phyloP scores from a whole-genome alignment of 2,113 vertebrate species.

The Gallinago jamesoni region DNA sequence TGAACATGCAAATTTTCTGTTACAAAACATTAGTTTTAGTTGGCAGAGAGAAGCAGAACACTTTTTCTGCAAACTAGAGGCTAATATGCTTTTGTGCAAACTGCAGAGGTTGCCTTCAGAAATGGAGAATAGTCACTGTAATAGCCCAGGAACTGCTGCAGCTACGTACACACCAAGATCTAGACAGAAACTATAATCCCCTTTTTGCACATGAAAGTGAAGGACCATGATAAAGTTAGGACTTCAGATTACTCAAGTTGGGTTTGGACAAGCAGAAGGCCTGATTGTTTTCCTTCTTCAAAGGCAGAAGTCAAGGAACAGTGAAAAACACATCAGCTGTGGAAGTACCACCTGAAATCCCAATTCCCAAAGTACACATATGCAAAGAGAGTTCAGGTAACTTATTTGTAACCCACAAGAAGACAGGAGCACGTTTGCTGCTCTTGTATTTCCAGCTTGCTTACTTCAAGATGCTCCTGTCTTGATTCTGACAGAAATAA shows the following conservation, averaged over 20 bases:
- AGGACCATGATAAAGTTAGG: not conserved
- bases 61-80: not conserved
- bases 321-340: not conserved
- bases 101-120: not conserved
- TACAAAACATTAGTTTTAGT: not conserved
- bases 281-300: not conserved
- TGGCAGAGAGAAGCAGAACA: not conserved
- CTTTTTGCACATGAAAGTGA: not conserved
- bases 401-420: not conserved
- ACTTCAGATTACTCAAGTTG: not conserved
- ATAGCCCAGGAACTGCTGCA: not conserved
- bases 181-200: not conserved
- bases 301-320: not conserved
- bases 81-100: not conserved
- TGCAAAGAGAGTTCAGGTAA: not conserved
- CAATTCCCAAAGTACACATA: too few relatives aligned
- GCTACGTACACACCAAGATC: not conserved
- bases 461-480: not conserved
- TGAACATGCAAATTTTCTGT: not conserved
- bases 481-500: not conserved
- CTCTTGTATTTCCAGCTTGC: not conserved
- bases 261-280: not conserved
- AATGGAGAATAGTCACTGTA: not conserved
- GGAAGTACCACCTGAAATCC: not conserved
- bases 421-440: not conserved